These are phyloP conservation scores for Heliconius erato DNA, from an alignment of 2,888 invertebrate species.

Conservation along the genomic window DNA sequence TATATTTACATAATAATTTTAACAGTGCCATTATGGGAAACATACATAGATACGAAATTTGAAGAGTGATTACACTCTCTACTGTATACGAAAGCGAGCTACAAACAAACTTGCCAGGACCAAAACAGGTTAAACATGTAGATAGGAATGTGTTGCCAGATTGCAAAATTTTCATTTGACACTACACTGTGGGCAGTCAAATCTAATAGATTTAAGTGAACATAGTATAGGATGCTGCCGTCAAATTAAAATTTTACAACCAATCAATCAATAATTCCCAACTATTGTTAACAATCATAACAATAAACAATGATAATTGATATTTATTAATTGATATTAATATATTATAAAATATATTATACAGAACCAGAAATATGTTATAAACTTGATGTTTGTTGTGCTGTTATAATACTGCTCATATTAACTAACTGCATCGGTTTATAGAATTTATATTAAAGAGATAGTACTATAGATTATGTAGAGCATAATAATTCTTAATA, in stretches of 20 bases:
- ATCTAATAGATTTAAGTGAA: slow-evolving; percentile 79
- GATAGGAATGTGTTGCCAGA: slow-evolving; percentile 61
- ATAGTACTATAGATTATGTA: slow-evolving; percentile 56
- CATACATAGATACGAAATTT: slow-evolving; percentile 65
- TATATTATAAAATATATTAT: slow-evolving; percentile 35
- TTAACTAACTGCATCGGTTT: slow-evolving; percentile 22
- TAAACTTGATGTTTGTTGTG: slow-evolving; percentile 61
- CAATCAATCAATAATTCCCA: slow-evolving; percentile 60
- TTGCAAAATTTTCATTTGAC: slow-evolving; percentile 65
- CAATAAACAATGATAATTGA: slow-evolving; percentile 36
- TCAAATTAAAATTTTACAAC: slow-evolving; percentile 66
- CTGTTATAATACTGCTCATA: slow-evolving; percentile 58
- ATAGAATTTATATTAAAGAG: slow-evolving; percentile 45
- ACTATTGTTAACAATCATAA: slow-evolving; percentile 29
- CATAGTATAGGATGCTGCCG: slow-evolving; percentile 81
- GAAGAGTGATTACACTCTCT: slow-evolving; percentile 72
- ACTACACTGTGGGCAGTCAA: slow-evolving; percentile 79
- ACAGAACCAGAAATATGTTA: slow-evolving; percentile 48
- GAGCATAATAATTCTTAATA: slow-evolving; percentile 66
- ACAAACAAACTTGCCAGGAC: slow-evolving; percentile 74
- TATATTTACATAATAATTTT: slow-evolving; percentile 85
- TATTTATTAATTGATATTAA: slow-evolving; percentile 59
- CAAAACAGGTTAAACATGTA: slow-evolving; percentile 54
- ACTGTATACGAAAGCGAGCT: slow-evolving; percentile 70
- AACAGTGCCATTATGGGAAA: slow-evolving; percentile 82